A percentile compares a stretch with the other conserved stretches of the same genome.
Conservation (phyloP, 2,113 vertebrate genomes). For the Stictonetta naevosa region DNA sequence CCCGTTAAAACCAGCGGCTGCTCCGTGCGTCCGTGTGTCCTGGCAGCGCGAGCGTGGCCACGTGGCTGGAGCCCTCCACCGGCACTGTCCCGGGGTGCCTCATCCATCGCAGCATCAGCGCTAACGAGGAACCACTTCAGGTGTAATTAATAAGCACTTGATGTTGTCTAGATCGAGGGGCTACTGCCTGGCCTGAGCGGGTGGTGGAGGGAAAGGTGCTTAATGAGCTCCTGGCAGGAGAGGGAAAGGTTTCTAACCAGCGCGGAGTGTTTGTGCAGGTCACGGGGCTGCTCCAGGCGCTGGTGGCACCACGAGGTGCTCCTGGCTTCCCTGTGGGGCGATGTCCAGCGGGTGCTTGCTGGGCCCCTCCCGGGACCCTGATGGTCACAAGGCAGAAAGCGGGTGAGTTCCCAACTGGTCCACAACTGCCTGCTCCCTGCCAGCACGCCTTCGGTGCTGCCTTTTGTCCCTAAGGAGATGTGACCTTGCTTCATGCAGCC, state of each 20-base stretch:
- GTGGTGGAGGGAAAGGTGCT: not conserved
- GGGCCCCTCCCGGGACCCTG: too few relatives aligned
- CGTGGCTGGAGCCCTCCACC: not conserved
- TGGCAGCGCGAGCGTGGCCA: not conserved
- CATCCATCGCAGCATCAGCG: not conserved
- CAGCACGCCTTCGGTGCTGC: too few relatives aligned
- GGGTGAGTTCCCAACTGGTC: too few relatives aligned
- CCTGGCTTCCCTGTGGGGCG: not conserved
- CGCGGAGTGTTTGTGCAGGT: not conserved
- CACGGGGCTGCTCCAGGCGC: not conserved
- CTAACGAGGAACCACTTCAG: conserved; percentile 48
- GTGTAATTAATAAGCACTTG: conserved; percentile 53
- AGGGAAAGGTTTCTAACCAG: not conserved
- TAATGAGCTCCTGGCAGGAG: not conserved
- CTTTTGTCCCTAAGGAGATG: too few relatives aligned
- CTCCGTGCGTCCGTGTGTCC: not conserved
- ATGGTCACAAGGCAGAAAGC: too few relatives aligned
- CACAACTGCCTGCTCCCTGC: too few relatives aligned
- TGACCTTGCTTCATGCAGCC: not conserved
- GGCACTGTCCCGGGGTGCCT: not conserved
- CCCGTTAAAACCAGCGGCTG: not conserved
- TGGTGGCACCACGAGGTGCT: not conserved
- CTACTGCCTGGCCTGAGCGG: not conserved
- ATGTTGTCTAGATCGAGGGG: conserved; percentile 21
- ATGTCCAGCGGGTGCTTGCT: too few relatives aligned